Conservation (phyloP, 1,140 invertebrate genomes). For the Diploscapter pachys region DNA sequence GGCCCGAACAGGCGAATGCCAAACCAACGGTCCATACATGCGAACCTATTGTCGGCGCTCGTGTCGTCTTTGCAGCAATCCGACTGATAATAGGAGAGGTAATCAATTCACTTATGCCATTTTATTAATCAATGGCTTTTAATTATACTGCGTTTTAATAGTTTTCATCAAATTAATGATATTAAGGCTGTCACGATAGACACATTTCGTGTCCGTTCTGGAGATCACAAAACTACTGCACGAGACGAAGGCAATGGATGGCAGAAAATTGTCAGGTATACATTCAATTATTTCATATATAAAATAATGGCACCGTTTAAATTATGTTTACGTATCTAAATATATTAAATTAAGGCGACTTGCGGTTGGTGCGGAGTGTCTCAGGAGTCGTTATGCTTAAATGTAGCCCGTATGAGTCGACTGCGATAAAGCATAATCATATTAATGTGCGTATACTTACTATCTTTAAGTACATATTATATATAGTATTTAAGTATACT, state of each 20-base stretch:
- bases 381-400: constrained; percentile 20
- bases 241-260: constrained; percentile 39
- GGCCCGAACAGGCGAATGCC: constrained; percentile 14
- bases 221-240: constrained; percentile 37
- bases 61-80: constrained; percentile 31
- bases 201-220: constrained; percentile 37
- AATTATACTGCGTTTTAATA: neutral
- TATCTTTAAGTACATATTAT: too few relatives aligned
- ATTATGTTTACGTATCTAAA: neutral
- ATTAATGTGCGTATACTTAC: too few relatives aligned
- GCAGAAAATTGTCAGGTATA: constrained; percentile 35
- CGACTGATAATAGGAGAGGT: constrained; percentile 29
- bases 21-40: constrained; percentile 37
- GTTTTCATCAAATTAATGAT: neutral
- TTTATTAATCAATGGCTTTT: neutral
- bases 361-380: constrained; percentile 40
- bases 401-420: constrained; percentile 25
- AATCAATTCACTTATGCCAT: neutral
- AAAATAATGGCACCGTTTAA: neutral
- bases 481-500: too few relatives aligned
- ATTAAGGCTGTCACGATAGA: constrained; percentile 36
- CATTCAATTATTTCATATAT: neutral
- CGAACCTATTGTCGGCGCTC: constrained; percentile 34
- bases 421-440: neutral
- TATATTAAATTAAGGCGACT: neutral